Conservation (phyloP, 1,140 invertebrate genomes). For the Zaprionus ghesquierei region DNA sequence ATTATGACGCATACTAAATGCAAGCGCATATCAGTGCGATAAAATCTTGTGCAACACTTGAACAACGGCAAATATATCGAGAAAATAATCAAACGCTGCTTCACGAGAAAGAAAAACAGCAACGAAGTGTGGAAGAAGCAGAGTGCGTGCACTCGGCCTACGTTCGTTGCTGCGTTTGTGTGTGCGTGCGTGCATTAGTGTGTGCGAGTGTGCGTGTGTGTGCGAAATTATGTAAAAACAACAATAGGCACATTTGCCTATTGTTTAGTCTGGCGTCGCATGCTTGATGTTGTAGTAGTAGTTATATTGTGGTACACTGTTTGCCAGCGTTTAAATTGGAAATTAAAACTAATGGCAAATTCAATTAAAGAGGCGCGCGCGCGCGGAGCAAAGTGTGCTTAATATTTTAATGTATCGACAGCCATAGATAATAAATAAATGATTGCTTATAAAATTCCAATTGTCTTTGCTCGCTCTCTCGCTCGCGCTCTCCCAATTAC, state of each 20-base stretch:
- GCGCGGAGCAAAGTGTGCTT: conserved; percentile 14
- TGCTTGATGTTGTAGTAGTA: conserved; percentile 19
- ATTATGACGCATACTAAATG: conserved; percentile 70
- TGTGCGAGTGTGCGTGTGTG: conserved; percentile 34
- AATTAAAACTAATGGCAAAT: conserved; percentile 41
- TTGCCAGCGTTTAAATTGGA: conserved; percentile 13
- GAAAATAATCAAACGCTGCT: conserved; percentile 26
- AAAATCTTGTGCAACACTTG: conserved; percentile 42
- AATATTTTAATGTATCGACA: conserved; percentile 33
- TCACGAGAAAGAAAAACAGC: conserved; percentile 18
- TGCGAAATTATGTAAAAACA: conserved; percentile 75
- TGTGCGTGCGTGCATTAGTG: conserved; percentile 4
- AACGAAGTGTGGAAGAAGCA: conserved; percentile 40
- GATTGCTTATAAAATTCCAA: conserved; percentile 61
- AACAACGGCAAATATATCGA: conserved; percentile 23
- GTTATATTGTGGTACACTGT: conserved; percentile 1
- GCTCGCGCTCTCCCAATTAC: conserved; percentile 44
- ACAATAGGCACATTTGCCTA: conserved; percentile 51
- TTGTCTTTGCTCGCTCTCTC: conserved; percentile 41
- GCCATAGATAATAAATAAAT: conserved; percentile 39
- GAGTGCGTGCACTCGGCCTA: conserved; percentile 62
- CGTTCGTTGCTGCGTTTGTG: conserved; percentile 26
- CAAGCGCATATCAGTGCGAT: conserved; percentile 43
- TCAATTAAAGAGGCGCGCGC: conserved; percentile 20
- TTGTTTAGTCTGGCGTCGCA: conserved; percentile 27